Evolutionary conservation across 2,888 invertebrate species (phyloP), one percentile per base, ranked within the genome.

Genomic region (Dusona sp.): DNA sequence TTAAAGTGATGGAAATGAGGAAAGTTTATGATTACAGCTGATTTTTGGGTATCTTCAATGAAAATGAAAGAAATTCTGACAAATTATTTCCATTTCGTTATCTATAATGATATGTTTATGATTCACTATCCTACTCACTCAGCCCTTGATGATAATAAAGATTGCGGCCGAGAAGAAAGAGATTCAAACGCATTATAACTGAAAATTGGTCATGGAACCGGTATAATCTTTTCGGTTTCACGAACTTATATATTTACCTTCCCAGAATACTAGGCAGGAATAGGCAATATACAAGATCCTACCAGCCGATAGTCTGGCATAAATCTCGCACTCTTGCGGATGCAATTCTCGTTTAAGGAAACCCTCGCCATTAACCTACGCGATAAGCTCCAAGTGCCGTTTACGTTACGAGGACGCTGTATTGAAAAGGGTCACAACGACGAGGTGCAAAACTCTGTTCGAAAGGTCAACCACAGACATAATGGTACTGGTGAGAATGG

Each of bases 341-440:
- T 81, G 77, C 72, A 48, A 82, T 85, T 79, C 73, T 81, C 67
- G 78, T 85, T 85, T 73, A 45, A 48, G 72, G 54, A 72, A 73
- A 80, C 51, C 51, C n/a, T n/a, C 42, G 79, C 45, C 48, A 72
- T 81, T 78, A 85, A 78, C 57, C 75, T n/a, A 38, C 45, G 70
- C 74, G 74, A 75, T 79, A 79, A 84, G 74, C 70, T 51, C 36
- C 45, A 57, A 77, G 45, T 78, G 72, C 45, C 45, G 45, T 51
- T 72, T 80, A 19, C 22, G 42, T 70, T 67, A 61, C 33, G 25
- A 70, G 64, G 61, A 61, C 11, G 36, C n/a, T 33, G 67, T 57
- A 54, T 42, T 45, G 33, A 77, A 51, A 29, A 54, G 22, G 33
- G 64, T 61, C 57, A 67, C 48, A 74, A 61, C 54, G 77, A 65